These are phyloP conservation scores for Eupithecia dodoneata DNA, from an alignment of 2,888 invertebrate species.

Conservation along the genomic window DNA sequence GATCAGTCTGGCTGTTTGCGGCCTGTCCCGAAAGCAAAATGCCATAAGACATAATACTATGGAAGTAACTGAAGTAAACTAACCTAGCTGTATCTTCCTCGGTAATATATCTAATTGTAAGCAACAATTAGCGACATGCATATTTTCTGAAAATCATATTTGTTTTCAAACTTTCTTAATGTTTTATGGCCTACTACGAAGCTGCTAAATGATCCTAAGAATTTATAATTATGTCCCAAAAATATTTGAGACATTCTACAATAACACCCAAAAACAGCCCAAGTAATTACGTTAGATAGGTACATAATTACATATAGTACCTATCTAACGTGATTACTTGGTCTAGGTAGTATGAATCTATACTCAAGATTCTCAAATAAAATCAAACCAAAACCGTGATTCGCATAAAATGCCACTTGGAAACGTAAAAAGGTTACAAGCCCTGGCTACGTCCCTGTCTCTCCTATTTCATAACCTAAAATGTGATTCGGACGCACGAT, in stretches of 20 bases:
- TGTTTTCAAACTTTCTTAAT: neutral
- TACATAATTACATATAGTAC: too few relatives aligned
- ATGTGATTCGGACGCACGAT: slow-evolving; percentile 64
- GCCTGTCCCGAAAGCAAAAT: too few relatives aligned
- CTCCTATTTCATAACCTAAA: slow-evolving; percentile 57
- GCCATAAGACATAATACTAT: too few relatives aligned
- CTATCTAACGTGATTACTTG: neutral
- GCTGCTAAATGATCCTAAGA: neutral
- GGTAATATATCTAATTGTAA: too few relatives aligned
- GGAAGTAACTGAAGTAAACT: too few relatives aligned
- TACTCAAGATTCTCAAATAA: neutral
- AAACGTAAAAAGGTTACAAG: slow-evolving; percentile 7
- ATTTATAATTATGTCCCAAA: neutral
- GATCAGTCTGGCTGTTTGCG: too few relatives aligned
- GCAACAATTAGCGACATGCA: neutral
- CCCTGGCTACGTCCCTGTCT: slow-evolving; percentile 35
- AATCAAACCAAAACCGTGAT: neutral
- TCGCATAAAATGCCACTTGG: neutral
- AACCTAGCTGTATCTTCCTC: too few relatives aligned
- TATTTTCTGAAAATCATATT: neutral
- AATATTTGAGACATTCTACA: neutral
- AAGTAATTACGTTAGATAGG: too few relatives aligned
- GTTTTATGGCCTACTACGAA: neutral
- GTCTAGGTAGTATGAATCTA: neutral
- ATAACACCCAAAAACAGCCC: too few relatives aligned